Conservation (phyloP, 1,140 invertebrate genomes). For the Drosophila cardini region DNA sequence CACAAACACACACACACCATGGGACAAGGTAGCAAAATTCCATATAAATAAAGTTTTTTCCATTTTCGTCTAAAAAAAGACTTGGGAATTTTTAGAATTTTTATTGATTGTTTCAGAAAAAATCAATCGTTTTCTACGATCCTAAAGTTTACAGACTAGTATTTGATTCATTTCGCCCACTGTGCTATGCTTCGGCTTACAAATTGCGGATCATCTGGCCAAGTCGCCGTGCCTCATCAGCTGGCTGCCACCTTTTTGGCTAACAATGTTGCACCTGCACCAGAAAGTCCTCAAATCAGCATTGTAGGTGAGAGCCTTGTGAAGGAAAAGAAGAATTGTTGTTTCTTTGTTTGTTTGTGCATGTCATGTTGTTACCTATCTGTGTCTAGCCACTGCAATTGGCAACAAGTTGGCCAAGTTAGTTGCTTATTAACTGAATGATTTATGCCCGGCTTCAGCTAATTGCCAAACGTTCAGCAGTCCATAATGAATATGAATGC, state of each 20-base stretch:
- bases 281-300: conserved; percentile 58
- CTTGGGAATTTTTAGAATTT: too few relatives aligned
- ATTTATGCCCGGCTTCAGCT: conserved; percentile 65
- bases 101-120: too few relatives aligned
- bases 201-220: conserved; percentile 47
- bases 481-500: conserved; percentile 39
- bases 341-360: not conserved
- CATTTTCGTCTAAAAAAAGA: too few relatives aligned
- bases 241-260: conserved; percentile 54
- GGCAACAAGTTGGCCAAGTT: conserved; percentile 60
- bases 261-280: conserved; percentile 65
- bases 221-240: conserved; percentile 21
- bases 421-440: conserved; percentile 64
- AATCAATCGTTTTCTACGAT: too few relatives aligned
- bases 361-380: conserved; percentile 19
- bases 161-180: conserved; percentile 25
- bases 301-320: conserved; percentile 48
- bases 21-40: not conserved
- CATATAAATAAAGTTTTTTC: conserved; percentile 5
- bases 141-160: too few relatives aligned
- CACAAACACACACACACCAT: not conserved
- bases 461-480: conserved; percentile 58
- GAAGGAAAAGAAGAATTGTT: not conserved
- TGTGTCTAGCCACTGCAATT: conserved; percentile 31
- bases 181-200: conserved; percentile 32